Base-by-base conservation (phyloP, 2,888 invertebrate genomes). In the Rutpela maculata region DNA sequence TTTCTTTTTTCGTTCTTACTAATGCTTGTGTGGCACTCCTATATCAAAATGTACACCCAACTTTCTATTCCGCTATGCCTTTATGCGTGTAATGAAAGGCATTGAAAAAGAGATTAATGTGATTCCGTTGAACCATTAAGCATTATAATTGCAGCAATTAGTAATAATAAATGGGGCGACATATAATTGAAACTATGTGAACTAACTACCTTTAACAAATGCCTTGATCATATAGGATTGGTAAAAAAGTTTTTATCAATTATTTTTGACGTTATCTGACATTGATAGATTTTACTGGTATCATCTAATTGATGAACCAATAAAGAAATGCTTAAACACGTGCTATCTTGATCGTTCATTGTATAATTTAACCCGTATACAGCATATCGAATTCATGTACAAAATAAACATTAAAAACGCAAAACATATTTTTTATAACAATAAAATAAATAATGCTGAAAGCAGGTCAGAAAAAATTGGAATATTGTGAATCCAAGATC, bases 51-150 rank as follows among this genome's bases (percentile, higher is more conserved):
- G n/a, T n/a, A 50, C n/a, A n/a, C 6, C 15, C 6, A 50, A 50
- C 50, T 50, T 50, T 50, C 50, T 50, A n/a, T 50, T 50, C 50
- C 50, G 50, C n/a, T 50, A 50, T 50, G 50, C 50, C 50, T n/a
- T 43, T 50, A 50, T 50, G 50, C 50, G n/a, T 50, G 1, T 50
- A n/a, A 50, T 50, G 50, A 50, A 50, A 50, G 50, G 50, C 15
- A 50, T 50, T 50, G 50, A 50, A 50, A 50, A 50, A 50, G 43
- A 50, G 50, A 50, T 50, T n/a, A 50, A 50, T 50, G 50, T 50
- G 50, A 50, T 50, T 50, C 12, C 50, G 15, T 50, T 50, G n/a
- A n/a, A 50, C n/a, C 50, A 50, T 50, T 50, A 50, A 50, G n/a
- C 50, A 50, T 50, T 50, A 15, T 50, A 50, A 50, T 50, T 50